phyloP scores from a whole-genome alignment of 2,888 invertebrate species.

The Machimus rusticus region DNA sequence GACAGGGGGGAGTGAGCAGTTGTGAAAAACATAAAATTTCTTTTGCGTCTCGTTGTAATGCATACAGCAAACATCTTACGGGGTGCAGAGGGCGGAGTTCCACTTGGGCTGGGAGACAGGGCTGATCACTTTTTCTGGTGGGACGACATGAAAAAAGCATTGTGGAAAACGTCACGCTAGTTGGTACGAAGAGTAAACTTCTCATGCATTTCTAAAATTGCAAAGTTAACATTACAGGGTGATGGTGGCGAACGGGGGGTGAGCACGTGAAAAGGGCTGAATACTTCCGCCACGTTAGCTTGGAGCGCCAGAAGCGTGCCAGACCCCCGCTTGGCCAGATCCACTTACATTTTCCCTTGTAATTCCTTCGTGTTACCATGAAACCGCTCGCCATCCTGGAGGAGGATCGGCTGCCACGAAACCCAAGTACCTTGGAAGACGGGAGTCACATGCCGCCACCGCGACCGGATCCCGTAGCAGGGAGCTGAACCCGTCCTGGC shows the following conservation, averaged over 20 bases:
- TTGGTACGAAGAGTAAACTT: slow-evolving; percentile 24
- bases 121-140: background rate
- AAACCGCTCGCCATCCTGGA: slow-evolving; percentile 9
- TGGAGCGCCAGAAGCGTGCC: background rate
- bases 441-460: background rate
- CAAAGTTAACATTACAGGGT: slow-evolving; percentile 23
- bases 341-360: slow-evolving; percentile 16
- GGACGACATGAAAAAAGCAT: background rate
- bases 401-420: background rate
- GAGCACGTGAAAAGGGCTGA: background rate
- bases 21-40: background rate
- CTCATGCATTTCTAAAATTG: slow-evolving; percentile 39
- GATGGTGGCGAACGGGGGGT: background rate
- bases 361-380: background rate
- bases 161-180: slow-evolving; percentile 14
- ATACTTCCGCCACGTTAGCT: slow-evolving; percentile 22
- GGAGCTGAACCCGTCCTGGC: slow-evolving; percentile 1
- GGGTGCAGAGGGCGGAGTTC: background rate
- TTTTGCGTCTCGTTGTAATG: background rate
- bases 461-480: background rate
- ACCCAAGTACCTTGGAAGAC: background rate
- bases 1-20: background rate
- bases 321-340: background rate
- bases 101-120: background rate
- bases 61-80: background rate